Base-by-base conservation (phyloP, 64 coral and sea anemone species). In the Dendronephthya gigantea region DNA sequence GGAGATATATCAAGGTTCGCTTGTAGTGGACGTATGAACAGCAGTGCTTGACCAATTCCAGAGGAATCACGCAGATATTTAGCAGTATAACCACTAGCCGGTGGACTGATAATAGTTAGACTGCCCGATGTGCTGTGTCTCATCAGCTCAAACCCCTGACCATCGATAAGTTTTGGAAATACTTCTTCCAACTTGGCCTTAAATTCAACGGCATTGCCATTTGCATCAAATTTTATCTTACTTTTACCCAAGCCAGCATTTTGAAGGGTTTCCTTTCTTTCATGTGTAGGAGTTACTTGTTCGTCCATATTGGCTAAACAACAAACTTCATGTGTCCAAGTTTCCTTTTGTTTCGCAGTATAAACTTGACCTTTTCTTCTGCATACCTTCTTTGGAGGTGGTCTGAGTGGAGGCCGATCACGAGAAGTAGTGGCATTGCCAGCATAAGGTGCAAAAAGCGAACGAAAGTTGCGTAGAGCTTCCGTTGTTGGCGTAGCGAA, bases 391-490 rank as follows among this genome's bases (percentile, higher is more conserved):
- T 79, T 79, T 9, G 72, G 72, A 79, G 72, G 72, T 2, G 72
- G 72, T 79, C 36, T 79, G 25, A 35, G 72, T 79, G 72, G 9
- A 79, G 72, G 12, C 17, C 50, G n/a, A 39, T 39, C 72, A 36
- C 36, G 29, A 35, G 30, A 79, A 79, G 72, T 79, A n/a, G n/a
- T n/a, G n/a, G n/a, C n/a, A n/a, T n/a, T n/a, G 84, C 84, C 68
- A 27, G 7, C 52, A 19, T 86, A 86, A 38, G 84, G 84, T 17
- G 84, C 84, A 65, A 86, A 86, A 86, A 86, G 84, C 19, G 49
- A 35, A 52, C 31, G 50, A 86, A 86, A 86, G 68, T 86, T 86
- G 23, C 50, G 84, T 35, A 86, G 36, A 86, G 84, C 84, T 65
- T 86, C 37, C 10, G 27, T 86, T 65, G 84, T 49, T 33, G 48